phyloP scores from a whole-genome alignment of 2,888 invertebrate species.

The Lobophora halterata region DNA sequence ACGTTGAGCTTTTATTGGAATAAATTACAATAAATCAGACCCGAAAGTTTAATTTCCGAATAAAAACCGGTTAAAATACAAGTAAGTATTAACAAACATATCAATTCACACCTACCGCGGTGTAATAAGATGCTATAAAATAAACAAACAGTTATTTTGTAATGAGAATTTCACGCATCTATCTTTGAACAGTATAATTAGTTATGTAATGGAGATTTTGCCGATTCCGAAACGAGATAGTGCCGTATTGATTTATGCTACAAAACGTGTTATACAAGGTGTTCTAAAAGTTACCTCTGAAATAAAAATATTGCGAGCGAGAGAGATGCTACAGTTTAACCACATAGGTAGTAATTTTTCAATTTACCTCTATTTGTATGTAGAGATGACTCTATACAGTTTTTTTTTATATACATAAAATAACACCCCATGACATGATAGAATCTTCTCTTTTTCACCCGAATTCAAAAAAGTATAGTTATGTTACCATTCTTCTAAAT shows the following conservation, averaged over 20 bases:
- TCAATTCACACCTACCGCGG: conserved; percentile 31
- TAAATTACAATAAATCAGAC: conserved; percentile 23
- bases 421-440: too few relatives aligned
- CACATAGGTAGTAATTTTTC: too few relatives aligned
- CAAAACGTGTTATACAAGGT: conserved; percentile 3
- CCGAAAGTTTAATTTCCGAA: conserved; percentile 17
- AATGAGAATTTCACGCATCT: conserved; percentile 43
- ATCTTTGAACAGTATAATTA: conserved; percentile 23
- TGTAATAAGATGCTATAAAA: conserved; percentile 29
- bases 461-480: too few relatives aligned
- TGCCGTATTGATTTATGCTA: conserved; percentile 66
- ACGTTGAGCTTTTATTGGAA: conserved; percentile 10
- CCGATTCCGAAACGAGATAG: conserved; percentile 45
- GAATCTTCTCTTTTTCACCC: too few relatives aligned
- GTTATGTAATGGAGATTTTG: conserved; percentile 48
- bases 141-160: conserved; percentile 38
- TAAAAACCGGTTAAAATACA: too few relatives aligned
- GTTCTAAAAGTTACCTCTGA: too few relatives aligned
- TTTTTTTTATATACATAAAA: too few relatives aligned
- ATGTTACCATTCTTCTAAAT: too few relatives aligned
- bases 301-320: too few relatives aligned
- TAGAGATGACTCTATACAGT: too few relatives aligned
- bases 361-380: too few relatives aligned
- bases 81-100: conserved; percentile 24
- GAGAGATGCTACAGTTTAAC: conserved; percentile 5